Conservation (phyloP, 2,113 vertebrate genomes). For the Mormyrus lacerda region DNA sequence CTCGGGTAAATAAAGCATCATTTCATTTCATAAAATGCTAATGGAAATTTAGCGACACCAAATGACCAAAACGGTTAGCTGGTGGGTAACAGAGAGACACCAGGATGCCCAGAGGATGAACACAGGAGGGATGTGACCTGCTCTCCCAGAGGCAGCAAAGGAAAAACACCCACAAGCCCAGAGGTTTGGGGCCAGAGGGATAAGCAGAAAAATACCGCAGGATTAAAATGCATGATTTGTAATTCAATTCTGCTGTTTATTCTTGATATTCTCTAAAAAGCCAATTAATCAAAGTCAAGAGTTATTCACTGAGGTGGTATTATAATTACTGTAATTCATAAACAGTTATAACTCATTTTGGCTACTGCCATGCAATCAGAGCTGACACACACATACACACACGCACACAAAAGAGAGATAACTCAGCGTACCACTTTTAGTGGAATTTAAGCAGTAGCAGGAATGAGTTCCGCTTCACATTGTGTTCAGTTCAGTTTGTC, state of each 20-base stretch:
- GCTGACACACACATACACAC: background rate
- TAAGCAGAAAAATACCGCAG: background rate
- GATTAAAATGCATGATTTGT: background rate
- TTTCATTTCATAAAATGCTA: background rate
- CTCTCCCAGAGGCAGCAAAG: background rate
- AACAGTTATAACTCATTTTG: background rate
- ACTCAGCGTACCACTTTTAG: background rate
- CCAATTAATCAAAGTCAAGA: constrained; percentile 11
- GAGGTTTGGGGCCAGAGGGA: background rate
- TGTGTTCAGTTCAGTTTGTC: background rate
- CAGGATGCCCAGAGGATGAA: background rate
- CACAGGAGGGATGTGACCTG: background rate
- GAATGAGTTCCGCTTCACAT: background rate
- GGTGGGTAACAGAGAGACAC: background rate
- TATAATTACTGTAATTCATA: background rate
- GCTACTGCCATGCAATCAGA: background rate
- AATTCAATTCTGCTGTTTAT: background rate
- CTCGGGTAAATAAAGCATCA: background rate
- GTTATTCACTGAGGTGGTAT: background rate
- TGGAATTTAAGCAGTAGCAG: background rate
- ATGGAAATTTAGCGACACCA: background rate
- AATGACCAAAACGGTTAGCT: background rate
- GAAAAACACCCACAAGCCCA: background rate
- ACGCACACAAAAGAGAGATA: background rate
- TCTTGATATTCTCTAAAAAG: background rate